phyloP scores from a whole-genome alignment of 2,888 invertebrate genomes.

The Melitaea athalia region DNA sequence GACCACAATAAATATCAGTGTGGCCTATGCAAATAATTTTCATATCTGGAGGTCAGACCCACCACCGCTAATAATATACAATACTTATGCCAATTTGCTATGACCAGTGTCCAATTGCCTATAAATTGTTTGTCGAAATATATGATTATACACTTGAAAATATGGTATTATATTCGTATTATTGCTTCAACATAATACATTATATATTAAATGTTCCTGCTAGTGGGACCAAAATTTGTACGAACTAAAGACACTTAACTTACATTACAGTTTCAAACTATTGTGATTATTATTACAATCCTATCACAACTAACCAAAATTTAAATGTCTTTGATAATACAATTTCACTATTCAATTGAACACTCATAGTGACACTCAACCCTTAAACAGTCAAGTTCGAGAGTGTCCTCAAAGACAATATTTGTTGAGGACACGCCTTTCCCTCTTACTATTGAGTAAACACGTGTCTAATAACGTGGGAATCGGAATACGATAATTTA shows the following conservation, averaged over 20 bases:
- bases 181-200: too few relatives aligned
- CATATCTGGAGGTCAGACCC: too few relatives aligned
- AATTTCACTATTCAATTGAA: conserved; percentile 43
- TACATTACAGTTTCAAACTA: conserved; percentile 7
- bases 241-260: neutral
- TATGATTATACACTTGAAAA: too few relatives aligned
- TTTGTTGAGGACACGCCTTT: conserved; percentile 73
- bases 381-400: conserved; percentile 68
- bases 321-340: conserved; percentile 33
- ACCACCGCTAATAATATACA: too few relatives aligned
- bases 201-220: too few relatives aligned
- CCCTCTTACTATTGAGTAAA: conserved; percentile 56
- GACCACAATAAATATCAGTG: too few relatives aligned
- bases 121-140: too few relatives aligned
- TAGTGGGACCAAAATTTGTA: neutral
- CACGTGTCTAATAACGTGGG: conserved; percentile 74
- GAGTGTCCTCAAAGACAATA: conserved; percentile 79
- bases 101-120: too few relatives aligned
- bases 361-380: conserved; percentile 58
- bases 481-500: conserved; percentile 70
- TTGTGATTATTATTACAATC: conserved; percentile 18
- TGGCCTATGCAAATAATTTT: too few relatives aligned
- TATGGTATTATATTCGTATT: too few relatives aligned
- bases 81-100: too few relatives aligned
- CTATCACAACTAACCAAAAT: conserved; percentile 30